These are phyloP conservation scores for Ridgeia piscesae DNA, from an alignment of 1,140 invertebrate species.

Conservation along the genomic window DNA sequence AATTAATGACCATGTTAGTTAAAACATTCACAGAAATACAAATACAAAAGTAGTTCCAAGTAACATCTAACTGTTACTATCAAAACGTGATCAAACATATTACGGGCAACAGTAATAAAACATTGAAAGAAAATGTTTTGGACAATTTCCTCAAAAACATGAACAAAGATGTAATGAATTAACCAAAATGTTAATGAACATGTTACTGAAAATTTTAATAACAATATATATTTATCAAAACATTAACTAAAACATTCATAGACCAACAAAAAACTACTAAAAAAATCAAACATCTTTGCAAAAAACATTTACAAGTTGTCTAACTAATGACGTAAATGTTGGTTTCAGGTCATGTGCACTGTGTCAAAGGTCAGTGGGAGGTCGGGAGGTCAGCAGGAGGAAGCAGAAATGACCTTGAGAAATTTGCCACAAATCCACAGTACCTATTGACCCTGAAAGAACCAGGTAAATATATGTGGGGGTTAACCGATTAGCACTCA, in stretches of 20 bases:
- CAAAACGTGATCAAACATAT: too few relatives aligned
- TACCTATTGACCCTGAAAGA: slow-evolving; percentile 18
- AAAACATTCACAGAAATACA: too few relatives aligned
- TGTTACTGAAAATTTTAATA: too few relatives aligned
- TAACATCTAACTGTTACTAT: too few relatives aligned
- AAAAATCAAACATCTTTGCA: too few relatives aligned
- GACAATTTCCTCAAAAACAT: too few relatives aligned
- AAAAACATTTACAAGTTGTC: neutral
- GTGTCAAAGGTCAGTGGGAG: slow-evolving; percentile 26
- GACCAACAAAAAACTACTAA: neutral
- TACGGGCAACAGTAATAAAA: too few relatives aligned
- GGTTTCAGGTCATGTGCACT: slow-evolving; percentile 19
- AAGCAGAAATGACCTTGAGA: slow-evolving; percentile 65
- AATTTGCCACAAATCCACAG: slow-evolving; percentile 79
- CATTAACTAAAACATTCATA: neutral
- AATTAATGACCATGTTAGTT: neutral
- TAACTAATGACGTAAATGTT: neutral
- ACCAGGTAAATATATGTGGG: neutral
- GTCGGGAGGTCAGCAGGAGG: slow-evolving; percentile 27
- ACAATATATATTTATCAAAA: neutral
- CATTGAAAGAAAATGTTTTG: too few relatives aligned
- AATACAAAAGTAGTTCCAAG: too few relatives aligned
- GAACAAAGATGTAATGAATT: too few relatives aligned
- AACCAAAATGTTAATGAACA: too few relatives aligned
- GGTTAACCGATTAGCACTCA: too few relatives aligned